Evolutionary conservation across 2,797 vertebrate species (phyloP), one percentile per base, ranked within the genome.

Genomic region (Coccyzus lansbergi): DNA sequence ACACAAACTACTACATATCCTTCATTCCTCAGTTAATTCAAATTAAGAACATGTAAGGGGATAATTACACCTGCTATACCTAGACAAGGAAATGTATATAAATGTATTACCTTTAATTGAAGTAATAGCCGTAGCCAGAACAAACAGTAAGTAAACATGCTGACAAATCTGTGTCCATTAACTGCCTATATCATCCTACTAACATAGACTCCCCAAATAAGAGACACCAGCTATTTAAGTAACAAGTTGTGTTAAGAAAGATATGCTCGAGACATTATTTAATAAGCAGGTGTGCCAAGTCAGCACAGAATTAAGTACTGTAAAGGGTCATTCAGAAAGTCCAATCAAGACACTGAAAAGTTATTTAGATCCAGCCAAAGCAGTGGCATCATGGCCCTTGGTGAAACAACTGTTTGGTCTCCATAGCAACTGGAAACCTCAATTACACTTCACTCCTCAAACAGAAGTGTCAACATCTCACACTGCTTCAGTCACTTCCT

Each of bases 121-220:
- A 76, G 19, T 2, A 76, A 44, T 1, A 80, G 9, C 1, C 29
- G 6, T 33, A 83, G 46, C 5, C 2, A 12, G 38, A 40, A 81
- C 86, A 31, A 44, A 55, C 31, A 56, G 26, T 20, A 36, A 40
- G 15, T 29, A 26, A 48, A 15, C 17, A 65, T 6, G 6, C 33
- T 81, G 24, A 62, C 11, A 79, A 64, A 76, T 17, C 49, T n/a
- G 25, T 22, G 17, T 13, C 63, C 58, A 24, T 69, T 87, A 85
- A 25, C 31, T 87, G 38, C 40, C 38, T 44, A 0, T 24, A 60
- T 18, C 44, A 70, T 59, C 33, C 26, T 59, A 33, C 28, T 26
- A 38, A 55, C 0, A 1, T 2, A 74, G 13, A 10, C 70, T 25
- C n/a, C 16, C 40, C 22, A 48, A 9, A 0, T 25, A 77, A 52